Evolutionary conservation across 1,140 invertebrate genomes (phyloP).

Genomic region (Bombus confusus): DNA sequence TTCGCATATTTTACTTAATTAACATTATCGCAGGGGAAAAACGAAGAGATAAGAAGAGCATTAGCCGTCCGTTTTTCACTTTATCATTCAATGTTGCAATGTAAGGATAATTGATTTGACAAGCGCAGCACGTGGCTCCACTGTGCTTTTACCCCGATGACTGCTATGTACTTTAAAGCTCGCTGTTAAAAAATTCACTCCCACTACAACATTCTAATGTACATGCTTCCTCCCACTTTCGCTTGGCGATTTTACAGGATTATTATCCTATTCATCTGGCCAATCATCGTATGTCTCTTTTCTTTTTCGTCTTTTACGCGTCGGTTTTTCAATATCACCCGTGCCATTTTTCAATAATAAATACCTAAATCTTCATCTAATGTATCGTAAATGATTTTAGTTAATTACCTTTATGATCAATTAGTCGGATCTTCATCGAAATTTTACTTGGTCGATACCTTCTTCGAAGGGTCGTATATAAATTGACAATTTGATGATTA

Average conservation of each 20-base stretch:
- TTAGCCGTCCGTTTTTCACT: background rate
- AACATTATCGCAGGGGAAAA: background rate
- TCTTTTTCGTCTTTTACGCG: background rate
- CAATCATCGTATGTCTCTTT: background rate
- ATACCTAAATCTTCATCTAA: background rate
- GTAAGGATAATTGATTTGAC: background rate
- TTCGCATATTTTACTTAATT: background rate
- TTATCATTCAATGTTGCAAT: background rate
- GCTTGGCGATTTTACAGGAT: background rate
- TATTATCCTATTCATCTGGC: slow-evolving; percentile 1
- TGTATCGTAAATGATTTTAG: background rate
- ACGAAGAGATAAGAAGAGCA: too few relatives aligned
- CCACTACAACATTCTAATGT: background rate
- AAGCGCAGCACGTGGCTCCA: slow-evolving; percentile 27
- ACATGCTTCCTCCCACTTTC: background rate
- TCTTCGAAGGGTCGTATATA: too few relatives aligned
- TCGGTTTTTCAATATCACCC: background rate
- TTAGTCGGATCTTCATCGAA: background rate
- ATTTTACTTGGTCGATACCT: background rate
- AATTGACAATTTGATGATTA: background rate
- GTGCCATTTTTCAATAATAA: background rate
- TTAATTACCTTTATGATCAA: background rate
- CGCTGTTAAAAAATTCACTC: slow-evolving; percentile 2
- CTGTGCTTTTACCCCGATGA: background rate
- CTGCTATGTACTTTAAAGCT: slow-evolving; percentile 4